Evolutionary conservation across 2,888 invertebrate genomes (phyloP).

Genomic region (Ametastegia equiseti): DNA sequence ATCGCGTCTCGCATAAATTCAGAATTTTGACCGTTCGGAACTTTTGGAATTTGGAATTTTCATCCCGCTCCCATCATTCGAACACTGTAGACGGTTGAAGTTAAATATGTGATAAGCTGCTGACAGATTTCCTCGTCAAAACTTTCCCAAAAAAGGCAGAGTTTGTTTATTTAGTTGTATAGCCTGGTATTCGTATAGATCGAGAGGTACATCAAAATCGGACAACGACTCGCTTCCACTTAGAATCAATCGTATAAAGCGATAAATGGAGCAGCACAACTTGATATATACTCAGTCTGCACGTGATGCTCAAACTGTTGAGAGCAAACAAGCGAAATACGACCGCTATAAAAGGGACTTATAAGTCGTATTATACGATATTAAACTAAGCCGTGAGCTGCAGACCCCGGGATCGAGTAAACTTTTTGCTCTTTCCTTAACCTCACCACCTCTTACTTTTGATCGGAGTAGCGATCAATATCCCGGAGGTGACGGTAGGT

Average conservation of each 20-base stretch:
- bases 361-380: slow-evolving; percentile 38
- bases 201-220: neutral
- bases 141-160: neutral
- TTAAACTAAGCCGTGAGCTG: slow-evolving; percentile 13
- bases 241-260: slow-evolving; percentile 21
- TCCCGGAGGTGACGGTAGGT: neutral
- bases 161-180: neutral
- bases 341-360: slow-evolving; percentile 30
- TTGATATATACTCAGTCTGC: slow-evolving; percentile 3
- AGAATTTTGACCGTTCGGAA: too few species aligned
- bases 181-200: neutral
- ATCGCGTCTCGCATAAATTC: too few species aligned
- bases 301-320: slow-evolving; percentile 13
- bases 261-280: neutral
- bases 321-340: slow-evolving; percentile 36
- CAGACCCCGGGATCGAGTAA: neutral
- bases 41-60: too few species aligned
- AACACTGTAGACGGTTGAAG: too few species aligned
- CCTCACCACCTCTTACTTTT: neutral
- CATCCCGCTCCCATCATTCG: too few species aligned
- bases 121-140: neutral
- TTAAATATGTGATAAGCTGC: too few species aligned
- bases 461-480: slow-evolving; percentile 9
- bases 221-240: neutral
- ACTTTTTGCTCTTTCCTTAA: slow-evolving; percentile 3